Conservation (phyloP, 2,113 vertebrate genomes). For the Sylvilagus bachmani region DNA sequence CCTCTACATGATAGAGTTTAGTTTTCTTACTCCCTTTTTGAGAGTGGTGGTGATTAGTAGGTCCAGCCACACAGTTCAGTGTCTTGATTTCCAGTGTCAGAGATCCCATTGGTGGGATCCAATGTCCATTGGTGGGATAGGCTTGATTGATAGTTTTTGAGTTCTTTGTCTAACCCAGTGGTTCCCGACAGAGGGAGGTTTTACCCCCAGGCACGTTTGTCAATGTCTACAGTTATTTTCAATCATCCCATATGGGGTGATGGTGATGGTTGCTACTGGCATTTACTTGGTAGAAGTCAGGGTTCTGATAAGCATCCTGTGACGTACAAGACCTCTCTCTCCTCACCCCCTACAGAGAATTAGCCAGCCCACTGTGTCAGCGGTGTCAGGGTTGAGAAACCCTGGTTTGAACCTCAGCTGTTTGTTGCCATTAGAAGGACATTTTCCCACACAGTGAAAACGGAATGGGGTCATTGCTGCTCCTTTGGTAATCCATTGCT, state of each 20-base stretch:
- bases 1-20: not conserved
- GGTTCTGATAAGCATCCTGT: not conserved
- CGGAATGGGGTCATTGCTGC: not conserved
- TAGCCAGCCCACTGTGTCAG: not conserved
- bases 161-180: not conserved
- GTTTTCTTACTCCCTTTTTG: not conserved
- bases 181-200: not conserved
- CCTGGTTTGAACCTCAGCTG: not conserved
- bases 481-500: not conserved
- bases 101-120: not conserved
- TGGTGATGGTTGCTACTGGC: not conserved
- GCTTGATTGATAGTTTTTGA: not conserved
- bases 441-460: not conserved
- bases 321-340: not conserved
- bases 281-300: not conserved
- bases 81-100: not conserved
- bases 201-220: not conserved
- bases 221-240: not conserved
- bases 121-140: not conserved
- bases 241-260: not conserved
- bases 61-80: not conserved
- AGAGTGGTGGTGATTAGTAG: not conserved
- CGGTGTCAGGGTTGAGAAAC: not conserved
- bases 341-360: not conserved
- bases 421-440: not conserved